A percentile compares a stretch with the other conserved stretches of the same genome.
Conservation (phyloP, 2,797 vertebrate genomes). For the Enoplosus armatus region DNA sequence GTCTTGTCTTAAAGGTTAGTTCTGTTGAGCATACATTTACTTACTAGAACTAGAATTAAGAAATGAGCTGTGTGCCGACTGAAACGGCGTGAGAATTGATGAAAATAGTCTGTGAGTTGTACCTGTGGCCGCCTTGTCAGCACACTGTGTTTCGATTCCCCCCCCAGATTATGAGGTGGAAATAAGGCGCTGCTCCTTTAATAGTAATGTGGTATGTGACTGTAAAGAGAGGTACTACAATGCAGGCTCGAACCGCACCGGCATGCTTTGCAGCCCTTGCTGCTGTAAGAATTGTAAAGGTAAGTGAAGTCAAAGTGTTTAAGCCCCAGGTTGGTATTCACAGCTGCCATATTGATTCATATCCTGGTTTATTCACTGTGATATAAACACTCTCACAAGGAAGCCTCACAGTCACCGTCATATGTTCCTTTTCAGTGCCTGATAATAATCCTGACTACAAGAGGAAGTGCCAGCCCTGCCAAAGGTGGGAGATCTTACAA, state of each 20-base stretch:
- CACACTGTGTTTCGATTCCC: neutral
- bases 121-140: neutral
- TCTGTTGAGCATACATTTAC: neutral
- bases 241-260: no score
- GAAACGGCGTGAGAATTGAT: neutral
- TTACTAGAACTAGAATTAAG: neutral
- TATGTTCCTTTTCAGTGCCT: neutral
- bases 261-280: no score
- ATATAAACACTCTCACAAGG: neutral
- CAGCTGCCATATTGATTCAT: neutral
- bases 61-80: neutral
- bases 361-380: neutral
- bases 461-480: neutral
- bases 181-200: slow-evolving; percentile 28
- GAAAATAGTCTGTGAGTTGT: neutral
- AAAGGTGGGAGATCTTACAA: slow-evolving; percentile 42
- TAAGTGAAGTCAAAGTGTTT: slow-evolving; percentile 37
- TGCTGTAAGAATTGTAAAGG: no score
- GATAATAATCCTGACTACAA: accelerated
- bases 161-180: accelerated
- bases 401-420: neutral
- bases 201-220: slow-evolving; percentile 35
- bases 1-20: neutral
- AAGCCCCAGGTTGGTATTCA: neutral
- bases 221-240: slow-evolving; percentile 56